Evolutionary conservation across 1,140 invertebrate species (phyloP), one percentile per base, ranked within the genome.

Genomic region (Aradophagus sp.): DNA sequence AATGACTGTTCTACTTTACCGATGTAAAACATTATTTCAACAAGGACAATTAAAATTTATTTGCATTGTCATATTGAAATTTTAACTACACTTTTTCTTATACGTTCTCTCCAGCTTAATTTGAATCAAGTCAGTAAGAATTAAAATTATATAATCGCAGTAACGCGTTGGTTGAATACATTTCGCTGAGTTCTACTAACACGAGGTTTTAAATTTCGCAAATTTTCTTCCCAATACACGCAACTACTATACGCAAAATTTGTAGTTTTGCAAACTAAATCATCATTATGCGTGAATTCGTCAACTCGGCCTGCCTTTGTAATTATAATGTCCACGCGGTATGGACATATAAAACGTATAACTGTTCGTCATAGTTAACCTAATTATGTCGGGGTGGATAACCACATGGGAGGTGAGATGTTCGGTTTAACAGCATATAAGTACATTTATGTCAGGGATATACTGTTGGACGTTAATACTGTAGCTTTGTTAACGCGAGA

Each of bases 301-400:
- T 72, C 55, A 72, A 65, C 53, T 5, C 13, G 16, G 6, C 3
- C 27, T 31, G 35, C 42, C 31, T n/a, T 58, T 39, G 32, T 65
- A 55, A 55, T 71, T 59, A 61, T 66, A 27, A 61, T 61, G 34
- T 2, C 26, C 19, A 27, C 11, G 27, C 53, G 11, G 23, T 10
- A 23, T 10, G 13, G 31, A 27, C 36, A 10, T 23, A 26, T 66
- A 71, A 76, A 76, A 76, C 65, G 38, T 45, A 73, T 50, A 62
- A 63, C 71, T 61, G 68, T 74, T 73, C 69, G 65, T 80, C 70
- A 74, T 73, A 72, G 74, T 80, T 80, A 79, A 80, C 78, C 74
- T 70, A 77, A 79, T 81, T 81, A 78, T 47, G 66, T 58, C 42
- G 58, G 20, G 52, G 32, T 63, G 27, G 47, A 65, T 67, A 61